A percentile compares a stretch with the other conserved stretches of the same genome.
These are phyloP conservation scores for Malurus splendens DNA, from an alignment of 2,797 vertebrate species.

Conservation along the genomic window DNA sequence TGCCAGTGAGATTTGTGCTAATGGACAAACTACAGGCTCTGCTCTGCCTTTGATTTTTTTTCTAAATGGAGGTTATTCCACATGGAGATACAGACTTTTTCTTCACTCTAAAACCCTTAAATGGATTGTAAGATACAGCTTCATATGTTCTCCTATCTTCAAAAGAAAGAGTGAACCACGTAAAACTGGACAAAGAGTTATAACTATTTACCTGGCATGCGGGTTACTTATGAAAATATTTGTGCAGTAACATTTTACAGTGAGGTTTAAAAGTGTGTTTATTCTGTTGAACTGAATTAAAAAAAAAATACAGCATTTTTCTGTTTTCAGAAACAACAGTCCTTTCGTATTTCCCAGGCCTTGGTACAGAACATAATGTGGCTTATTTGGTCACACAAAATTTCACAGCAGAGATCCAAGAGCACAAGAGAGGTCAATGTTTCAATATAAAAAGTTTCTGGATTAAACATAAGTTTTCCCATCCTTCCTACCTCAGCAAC, in stretches of 20 bases:
- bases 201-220: slow-evolving; percentile 18
- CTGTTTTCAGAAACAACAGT: slow-evolving; percentile 54
- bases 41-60: neutral
- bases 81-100: neutral
- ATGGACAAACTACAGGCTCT: neutral
- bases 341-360: slow-evolving; percentile 34
- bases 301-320: slow-evolving; percentile 44
- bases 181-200: neutral
- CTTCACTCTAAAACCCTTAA: neutral
- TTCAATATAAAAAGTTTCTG: slow-evolving; percentile 5
- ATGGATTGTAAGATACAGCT: neutral
- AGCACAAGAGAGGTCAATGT: neutral
- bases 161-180: neutral
- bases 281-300: slow-evolving; percentile 36
- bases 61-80: neutral
- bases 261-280: slow-evolving; percentile 35
- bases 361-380: neutral
- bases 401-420: slow-evolving; percentile 6
- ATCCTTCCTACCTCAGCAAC: neutral
- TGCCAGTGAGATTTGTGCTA: neutral
- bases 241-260: slow-evolving; percentile 27
- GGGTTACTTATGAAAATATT: slow-evolving; percentile 49
- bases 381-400: neutral
- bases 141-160: neutral
- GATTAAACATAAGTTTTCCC: neutral